Evolutionary conservation across 2,888 invertebrate species (phyloP).

Genomic region (Pemphredon lugubris): DNA sequence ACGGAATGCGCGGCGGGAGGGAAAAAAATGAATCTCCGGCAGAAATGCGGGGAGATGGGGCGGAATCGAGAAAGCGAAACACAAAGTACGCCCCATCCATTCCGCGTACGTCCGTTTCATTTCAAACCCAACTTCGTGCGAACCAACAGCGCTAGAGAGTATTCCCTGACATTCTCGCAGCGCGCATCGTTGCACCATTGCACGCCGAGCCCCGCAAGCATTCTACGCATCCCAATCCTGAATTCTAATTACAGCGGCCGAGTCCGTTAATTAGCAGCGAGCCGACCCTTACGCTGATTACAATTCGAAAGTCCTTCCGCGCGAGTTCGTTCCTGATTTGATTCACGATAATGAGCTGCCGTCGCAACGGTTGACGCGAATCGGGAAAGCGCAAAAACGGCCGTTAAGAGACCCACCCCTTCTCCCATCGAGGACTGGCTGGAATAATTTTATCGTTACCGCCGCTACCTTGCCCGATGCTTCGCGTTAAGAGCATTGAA

Average conservation of each 20-base stretch:
- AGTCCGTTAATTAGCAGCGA: constrained; percentile 58
- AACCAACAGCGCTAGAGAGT: constrained; percentile 22
- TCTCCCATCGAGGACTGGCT: too few relatives aligned
- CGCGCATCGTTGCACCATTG: constrained; percentile 25
- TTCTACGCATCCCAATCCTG: constrained; percentile 56
- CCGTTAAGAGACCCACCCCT: too few relatives aligned
- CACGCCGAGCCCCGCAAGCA: constrained; percentile 42
- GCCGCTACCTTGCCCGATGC: too few relatives aligned
- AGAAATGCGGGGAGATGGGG: too few relatives aligned
- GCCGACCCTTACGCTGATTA: constrained; percentile 37
- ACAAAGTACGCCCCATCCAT: constrained; percentile 39
- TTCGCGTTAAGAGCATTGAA: too few relatives aligned
- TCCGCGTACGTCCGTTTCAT: constrained; percentile 56
- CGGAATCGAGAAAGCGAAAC: constrained; percentile 9
- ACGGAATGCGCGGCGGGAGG: constrained; percentile 22
- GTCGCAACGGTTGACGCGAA: neutral
- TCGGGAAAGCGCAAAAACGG: too few relatives aligned
- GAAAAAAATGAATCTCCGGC: constrained; percentile 16
- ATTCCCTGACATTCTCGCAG: constrained; percentile 20
- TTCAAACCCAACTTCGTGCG: constrained; percentile 57
- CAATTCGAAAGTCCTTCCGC: constrained; percentile 25
- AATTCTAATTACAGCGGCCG: constrained; percentile 62
- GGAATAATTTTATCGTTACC: too few relatives aligned
- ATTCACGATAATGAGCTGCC: neutral
- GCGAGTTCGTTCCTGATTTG: constrained; percentile 24